Evolutionary conservation across 2,888 invertebrate species (phyloP).

Genomic region (Schizaphis graminum): DNA sequence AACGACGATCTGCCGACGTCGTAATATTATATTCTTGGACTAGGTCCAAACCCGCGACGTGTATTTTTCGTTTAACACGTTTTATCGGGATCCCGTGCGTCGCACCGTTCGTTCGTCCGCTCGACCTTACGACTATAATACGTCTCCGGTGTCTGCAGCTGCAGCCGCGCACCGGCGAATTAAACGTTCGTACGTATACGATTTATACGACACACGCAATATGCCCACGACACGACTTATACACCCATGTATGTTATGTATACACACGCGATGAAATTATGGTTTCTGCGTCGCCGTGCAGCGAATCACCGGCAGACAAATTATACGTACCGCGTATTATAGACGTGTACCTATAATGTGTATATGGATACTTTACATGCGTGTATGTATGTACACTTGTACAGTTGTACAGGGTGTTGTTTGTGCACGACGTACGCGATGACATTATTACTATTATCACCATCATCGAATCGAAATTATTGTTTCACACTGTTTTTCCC

Average conservation of each 20-base stretch:
- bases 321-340: neutral
- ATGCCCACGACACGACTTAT: neutral
- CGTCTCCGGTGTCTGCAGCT: constrained; percentile 11
- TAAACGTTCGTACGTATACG: neutral
- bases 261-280: neutral
- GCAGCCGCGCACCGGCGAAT: neutral
- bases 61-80: constrained; percentile 12
- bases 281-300: neutral
- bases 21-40: constrained; percentile 36
- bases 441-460: neutral
- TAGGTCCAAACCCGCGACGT: constrained; percentile 2
- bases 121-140: neutral
- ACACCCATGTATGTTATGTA: neutral
- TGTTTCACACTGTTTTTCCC: neutral
- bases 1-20: constrained; percentile 15
- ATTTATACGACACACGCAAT: neutral
- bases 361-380: too few relatives aligned
- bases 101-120: neutral
- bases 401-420: neutral
- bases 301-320: neutral
- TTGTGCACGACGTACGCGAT: neutral
- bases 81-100: constrained; percentile 6
- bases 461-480: neutral
- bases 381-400: neutral
- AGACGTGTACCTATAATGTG: too few relatives aligned